Base-by-base conservation (phyloP, 2,888 invertebrate genomes). In the Drosophila phalerata region DNA sequence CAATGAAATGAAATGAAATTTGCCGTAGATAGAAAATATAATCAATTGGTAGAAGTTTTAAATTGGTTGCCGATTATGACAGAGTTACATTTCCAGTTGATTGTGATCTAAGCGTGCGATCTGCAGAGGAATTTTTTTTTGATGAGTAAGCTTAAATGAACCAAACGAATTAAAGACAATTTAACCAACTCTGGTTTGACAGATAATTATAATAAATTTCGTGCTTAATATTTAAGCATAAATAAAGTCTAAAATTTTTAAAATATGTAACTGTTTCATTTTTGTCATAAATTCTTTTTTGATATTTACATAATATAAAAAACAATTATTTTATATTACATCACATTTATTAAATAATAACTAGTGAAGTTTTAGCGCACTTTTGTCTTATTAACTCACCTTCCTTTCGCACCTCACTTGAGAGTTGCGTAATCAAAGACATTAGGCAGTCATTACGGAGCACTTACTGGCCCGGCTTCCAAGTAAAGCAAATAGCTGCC, bases 381-480 rank as follows among this genome's bases (percentile, higher is more conserved):
- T 73, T 38, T 6, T 40, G 52, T 40, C 25, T 13, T n/a, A 47
- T 69, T 64, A 61, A 19, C 61, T 28, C 61, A 28, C 15, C 6
- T 22, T 15, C 19, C 0, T 30, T 17, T 5, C 32, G 22, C 40
- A 48, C 17, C 47, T 28, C 1, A 3, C 38, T 61, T 32, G 19
- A 1, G 11, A 0, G 30, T 77, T 77, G 34, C 61, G 49, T 55
- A 78, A 77, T 45, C 42, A 25, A 0, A 56, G 32, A 25, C 40
- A 66, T 69, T 30, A 56, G 56, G 22, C 28, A 34, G 43, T 10
- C 40, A 55, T 64, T 68, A 60, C 51, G 22, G 22, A 40, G 30
- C 58, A 58, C 51, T 52, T 52, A 55, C 52, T 67, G 55, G 17
- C 57, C 5, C 9, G 28, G 19, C 47, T 19, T 28, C n/a, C n/a